These are phyloP conservation scores for Raja brachyura DNA, from an alignment of 2,113 vertebrate genomes.

Conservation along the genomic window DNA sequence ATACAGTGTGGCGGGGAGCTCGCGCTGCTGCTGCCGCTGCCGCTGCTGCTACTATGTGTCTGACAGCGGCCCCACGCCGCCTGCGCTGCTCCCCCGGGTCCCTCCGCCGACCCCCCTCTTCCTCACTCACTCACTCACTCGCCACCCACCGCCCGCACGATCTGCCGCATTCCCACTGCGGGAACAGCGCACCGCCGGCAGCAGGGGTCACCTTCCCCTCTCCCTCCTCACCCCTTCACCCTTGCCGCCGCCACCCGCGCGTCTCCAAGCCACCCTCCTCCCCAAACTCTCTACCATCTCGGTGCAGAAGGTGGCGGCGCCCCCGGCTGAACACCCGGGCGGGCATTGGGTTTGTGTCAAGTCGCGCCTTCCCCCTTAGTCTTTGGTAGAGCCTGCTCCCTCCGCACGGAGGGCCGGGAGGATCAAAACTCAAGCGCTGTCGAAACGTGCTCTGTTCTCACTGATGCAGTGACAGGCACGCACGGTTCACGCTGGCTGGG, in stretches of 20 bases:
- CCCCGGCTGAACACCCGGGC: no score
- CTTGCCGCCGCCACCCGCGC: no score
- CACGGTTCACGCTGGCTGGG: neutral
- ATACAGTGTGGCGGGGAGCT: no score
- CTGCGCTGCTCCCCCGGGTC: neutral
- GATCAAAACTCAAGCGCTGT: constrained; percentile 15
- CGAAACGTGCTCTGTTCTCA: neutral
- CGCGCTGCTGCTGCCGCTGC: no score
- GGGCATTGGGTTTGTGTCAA: neutral
- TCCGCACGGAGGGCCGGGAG: neutral
- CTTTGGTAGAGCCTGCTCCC: constrained; percentile 9
- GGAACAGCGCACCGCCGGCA: neutral
- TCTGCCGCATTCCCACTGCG: constrained; percentile 32
- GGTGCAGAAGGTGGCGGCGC: neutral
- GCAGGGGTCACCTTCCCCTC: neutral
- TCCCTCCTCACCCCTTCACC: no score
- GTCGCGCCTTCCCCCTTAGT: neutral
- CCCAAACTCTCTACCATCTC: no score
- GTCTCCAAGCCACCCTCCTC: no score
- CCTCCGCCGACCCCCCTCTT: no score
- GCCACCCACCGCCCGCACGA: neutral
- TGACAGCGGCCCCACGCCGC: no score
- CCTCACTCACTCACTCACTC: no score
- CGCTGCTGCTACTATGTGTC: no score
- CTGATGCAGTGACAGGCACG: neutral